A percentile compares a stretch with the other conserved stretches of the same genome.
These are phyloP conservation scores for Sciurus carolinensis DNA, from an alignment of 2,797 vertebrate species.

Conservation along the genomic window DNA sequence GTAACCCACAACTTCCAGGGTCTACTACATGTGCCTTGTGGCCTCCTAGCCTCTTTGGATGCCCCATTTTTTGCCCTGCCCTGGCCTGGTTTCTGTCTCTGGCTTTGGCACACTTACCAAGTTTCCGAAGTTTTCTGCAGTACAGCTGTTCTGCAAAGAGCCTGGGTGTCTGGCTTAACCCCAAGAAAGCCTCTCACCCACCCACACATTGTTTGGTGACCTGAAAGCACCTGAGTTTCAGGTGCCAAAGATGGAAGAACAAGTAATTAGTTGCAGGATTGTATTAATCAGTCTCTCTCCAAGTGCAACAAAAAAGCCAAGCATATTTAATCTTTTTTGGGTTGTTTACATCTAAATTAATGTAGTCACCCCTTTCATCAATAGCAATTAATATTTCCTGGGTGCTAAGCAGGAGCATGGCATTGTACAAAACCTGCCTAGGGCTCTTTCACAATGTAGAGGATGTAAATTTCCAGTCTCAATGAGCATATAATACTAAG, in stretches of 20 bases:
- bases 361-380: slow-evolving; percentile 26
- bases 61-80: background rate
- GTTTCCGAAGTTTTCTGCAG: background rate
- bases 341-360: background rate
- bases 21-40: accelerated
- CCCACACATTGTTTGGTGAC: background rate
- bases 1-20: background rate
- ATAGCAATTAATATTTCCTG: slow-evolving; percentile 37
- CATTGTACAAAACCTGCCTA: background rate
- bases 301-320: background rate
- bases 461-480: slow-evolving; percentile 26
- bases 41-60: background rate
- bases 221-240: background rate
- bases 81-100: background rate
- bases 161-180: background rate
- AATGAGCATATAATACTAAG: background rate
- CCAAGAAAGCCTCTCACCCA: background rate
- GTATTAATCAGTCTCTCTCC: background rate
- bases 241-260: background rate
- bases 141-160: background rate
- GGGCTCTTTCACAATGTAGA: slow-evolving; percentile 9
- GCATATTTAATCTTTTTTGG: too few species aligned
- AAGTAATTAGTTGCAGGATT: background rate
- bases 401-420: background rate
- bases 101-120: background rate